Conservation (phyloP, 2,888 invertebrate species). For the Protonemura montana region DNA sequence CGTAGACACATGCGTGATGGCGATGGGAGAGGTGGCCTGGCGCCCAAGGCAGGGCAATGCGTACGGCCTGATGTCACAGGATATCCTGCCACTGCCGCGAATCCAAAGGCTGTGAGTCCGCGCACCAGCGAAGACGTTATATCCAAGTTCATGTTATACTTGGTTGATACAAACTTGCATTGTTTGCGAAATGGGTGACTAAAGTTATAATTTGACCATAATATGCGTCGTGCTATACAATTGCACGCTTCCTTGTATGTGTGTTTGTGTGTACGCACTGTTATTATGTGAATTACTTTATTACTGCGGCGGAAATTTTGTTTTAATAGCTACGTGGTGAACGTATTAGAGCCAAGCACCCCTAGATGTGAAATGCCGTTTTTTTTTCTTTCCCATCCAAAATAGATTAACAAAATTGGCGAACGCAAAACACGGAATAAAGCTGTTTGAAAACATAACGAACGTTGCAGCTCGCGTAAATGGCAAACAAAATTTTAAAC, state of each 20-base stretch:
- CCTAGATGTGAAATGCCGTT: not conserved
- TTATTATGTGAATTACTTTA: not conserved
- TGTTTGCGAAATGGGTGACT: not conserved
- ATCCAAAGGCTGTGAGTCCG: not conserved
- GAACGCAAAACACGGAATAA: not conserved
- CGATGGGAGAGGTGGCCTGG: not conserved
- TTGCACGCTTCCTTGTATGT: not conserved
- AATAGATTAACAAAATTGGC: not conserved
- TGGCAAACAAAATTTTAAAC: not conserved
- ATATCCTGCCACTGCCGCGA: not conserved
- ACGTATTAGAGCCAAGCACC: not conserved
- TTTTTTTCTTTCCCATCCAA: not conserved
- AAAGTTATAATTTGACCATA: not conserved
- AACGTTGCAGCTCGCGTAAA: not conserved
- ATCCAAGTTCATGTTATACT: not conserved
- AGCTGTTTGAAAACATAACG: not conserved
- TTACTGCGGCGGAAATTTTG: not conserved
- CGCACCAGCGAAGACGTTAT: not conserved
- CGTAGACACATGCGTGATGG: slow-evolving; percentile 20
- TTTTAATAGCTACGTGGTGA: not conserved
- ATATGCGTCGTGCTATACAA: not conserved
- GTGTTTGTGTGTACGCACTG: too few relatives aligned
- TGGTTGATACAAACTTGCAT: not conserved
- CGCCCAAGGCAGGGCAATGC: not conserved
- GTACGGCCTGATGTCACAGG: slow-evolving; percentile 21